Evolutionary conservation across 2,888 invertebrate genomes (phyloP).

Genomic region (Mesodorylaimus sp.): DNA sequence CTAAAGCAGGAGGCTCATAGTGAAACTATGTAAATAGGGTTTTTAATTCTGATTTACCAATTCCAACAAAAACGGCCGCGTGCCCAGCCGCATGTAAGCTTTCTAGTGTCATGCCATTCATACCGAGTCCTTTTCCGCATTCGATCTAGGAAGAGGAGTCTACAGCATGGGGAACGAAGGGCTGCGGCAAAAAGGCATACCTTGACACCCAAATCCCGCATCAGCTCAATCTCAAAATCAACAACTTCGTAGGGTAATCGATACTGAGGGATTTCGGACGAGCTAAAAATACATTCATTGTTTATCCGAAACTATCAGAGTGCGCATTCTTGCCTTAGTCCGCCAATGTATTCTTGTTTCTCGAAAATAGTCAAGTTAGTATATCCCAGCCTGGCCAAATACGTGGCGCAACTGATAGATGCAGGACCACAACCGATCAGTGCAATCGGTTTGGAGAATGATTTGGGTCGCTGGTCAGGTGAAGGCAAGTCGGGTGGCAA

Average conservation of each 20-base stretch:
- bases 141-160: constrained; percentile 33
- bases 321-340: constrained; percentile 52
- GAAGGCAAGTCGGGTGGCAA: constrained; percentile 50
- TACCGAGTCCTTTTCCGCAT: constrained; percentile 49
- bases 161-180: too few species aligned
- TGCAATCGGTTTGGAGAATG: constrained; percentile 51
- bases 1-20: constrained; percentile 35
- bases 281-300: constrained; percentile 40
- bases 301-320: background rate
- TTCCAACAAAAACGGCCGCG: constrained; percentile 51
- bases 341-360: constrained; percentile 64
- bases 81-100: constrained; percentile 49
- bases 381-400: constrained; percentile 79
- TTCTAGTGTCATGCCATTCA: constrained; percentile 37
- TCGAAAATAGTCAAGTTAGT: constrained; percentile 76
- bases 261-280: constrained; percentile 89
- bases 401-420: constrained; percentile 85
- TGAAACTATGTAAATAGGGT: background rate
- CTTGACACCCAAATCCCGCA: constrained; percentile 76
- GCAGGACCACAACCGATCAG: constrained; percentile 88
- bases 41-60: constrained; percentile 27
- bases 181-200: background rate
- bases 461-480: constrained; percentile 20
- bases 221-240: constrained; percentile 72
- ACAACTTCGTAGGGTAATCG: constrained; percentile 79